phyloP scores from a whole-genome alignment of 2,113 vertebrate genomes.

The Eulemur rufifrons region DNA sequence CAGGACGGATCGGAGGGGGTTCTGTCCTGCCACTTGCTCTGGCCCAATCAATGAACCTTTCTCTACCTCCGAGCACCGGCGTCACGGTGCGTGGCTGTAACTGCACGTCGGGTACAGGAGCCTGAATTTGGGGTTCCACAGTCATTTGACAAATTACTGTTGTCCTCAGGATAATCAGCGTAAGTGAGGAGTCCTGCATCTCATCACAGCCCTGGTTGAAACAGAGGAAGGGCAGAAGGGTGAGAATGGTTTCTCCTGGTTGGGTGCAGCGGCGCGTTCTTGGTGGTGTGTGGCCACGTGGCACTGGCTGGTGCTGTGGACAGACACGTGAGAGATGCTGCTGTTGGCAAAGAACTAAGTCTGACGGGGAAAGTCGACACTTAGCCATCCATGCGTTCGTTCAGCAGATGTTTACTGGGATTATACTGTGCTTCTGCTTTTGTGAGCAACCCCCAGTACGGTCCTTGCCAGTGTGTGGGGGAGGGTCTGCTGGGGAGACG shows the following conservation, averaged over 20 bases:
- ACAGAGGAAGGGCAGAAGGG: not conserved
- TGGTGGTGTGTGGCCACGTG: too few species aligned
- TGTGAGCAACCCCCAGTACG: not conserved
- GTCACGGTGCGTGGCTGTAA: too few species aligned
- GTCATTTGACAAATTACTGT: not conserved
- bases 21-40: too few species aligned
- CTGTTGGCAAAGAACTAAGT: not conserved
- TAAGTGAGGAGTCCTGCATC: not conserved
- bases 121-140: too few species aligned
- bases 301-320: not conserved
- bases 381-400: not conserved
- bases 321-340: not conserved
- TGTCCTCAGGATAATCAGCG: not conserved
- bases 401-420: not conserved
- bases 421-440: not conserved
- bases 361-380: not conserved
- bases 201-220: fast-evolving
- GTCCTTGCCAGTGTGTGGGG: not conserved
- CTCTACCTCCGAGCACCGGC: too few species aligned
- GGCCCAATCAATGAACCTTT: too few species aligned
- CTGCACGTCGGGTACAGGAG: too few species aligned
- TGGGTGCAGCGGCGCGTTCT: fast-evolving
- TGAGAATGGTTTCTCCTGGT: not conserved
- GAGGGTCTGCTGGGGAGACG: conserved; percentile 15
- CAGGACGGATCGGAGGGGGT: too few species aligned